Evolutionary conservation across 2,113 vertebrate genomes (phyloP), one percentile per base, ranked within the genome.

Genomic region (Noturus placidus): DNA sequence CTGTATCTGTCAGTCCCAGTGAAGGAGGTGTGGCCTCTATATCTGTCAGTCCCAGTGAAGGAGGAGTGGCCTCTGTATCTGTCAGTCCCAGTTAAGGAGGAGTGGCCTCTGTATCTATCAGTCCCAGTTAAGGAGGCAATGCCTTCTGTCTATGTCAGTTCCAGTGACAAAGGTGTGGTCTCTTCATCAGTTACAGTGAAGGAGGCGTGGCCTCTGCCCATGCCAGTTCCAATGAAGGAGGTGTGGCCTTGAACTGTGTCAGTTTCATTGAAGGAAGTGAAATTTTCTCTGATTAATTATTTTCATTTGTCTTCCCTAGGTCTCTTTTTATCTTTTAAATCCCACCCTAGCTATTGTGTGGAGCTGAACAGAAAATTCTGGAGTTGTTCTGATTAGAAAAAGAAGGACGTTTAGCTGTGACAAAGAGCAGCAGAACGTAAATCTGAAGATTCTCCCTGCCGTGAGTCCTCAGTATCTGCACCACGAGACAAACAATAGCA

Each of bases 401-500:
- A 57, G 67, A 69, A 57, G 57, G 50, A 22, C 76, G 10, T 38
- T 56, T 19, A 63, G 59, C 79, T 65, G 33, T 54, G 42, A 83
- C 35, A 57, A 83, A 77, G 59, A 27, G 69, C 69, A 65, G 80
- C 50, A 77, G 69, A 70, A 85, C 56, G 35, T 88, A 42, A 52
- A 57, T 82, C 50, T 84, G 57, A 79, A 54, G 42, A 2, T 22
- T 27, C 77, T 27, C 13, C 42, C 76, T 20, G 33, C 74, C 61
- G 63, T 50, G 82, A 86, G 54, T 86, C 85, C 61, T 67, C 77
- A 69, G 42, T 42, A 69, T 65, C 85, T 86, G 38, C 42, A 86
- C 38, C 76, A 54, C 61, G 61, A 86, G 76, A 69, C 35, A 38
- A 86, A 67, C 85, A 80, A 67, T 52, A 35, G 63, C 33, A 9